phyloP scores from a whole-genome alignment of 2,113 vertebrate genomes.

The Eudorcas thomsonii region DNA sequence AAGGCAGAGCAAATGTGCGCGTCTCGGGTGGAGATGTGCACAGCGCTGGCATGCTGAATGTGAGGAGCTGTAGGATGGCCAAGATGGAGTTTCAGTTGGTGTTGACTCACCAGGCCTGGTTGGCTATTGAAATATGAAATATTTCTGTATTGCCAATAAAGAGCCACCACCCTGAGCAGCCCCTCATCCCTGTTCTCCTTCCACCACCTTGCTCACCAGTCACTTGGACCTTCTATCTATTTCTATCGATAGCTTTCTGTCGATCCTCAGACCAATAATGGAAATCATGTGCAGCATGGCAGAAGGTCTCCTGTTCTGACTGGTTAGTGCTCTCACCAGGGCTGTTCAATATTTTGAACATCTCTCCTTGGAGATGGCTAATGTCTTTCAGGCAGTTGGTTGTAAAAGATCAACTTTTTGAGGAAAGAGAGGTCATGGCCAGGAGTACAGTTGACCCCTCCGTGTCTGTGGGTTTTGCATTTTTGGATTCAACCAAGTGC shows the following conservation, averaged over 20 bases:
- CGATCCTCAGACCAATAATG: neutral
- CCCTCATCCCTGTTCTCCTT: neutral
- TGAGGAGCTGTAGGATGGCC: neutral
- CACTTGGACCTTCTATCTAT: neutral
- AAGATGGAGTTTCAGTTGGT: neutral
- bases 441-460: neutral
- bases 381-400: neutral
- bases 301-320: neutral
- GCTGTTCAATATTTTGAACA: neutral
- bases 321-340: neutral
- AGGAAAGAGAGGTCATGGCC: neutral
- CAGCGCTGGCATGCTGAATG: neutral
- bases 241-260: neutral
- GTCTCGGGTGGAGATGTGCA: neutral
- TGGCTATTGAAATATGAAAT: neutral
- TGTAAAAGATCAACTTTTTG: neutral
- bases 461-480: neutral
- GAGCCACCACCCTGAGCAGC: neutral
- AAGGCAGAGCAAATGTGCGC: neutral
- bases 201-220: fast-evolving
- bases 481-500: neutral
- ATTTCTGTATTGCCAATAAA: neutral
- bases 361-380: neutral
- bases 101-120: neutral
- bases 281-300: fast-evolving